Percentiles rank a stretch among this genome's conserved stretches.
Conservation (phyloP, 2,797 vertebrate species). For the Argyrosomus regius region DNA sequence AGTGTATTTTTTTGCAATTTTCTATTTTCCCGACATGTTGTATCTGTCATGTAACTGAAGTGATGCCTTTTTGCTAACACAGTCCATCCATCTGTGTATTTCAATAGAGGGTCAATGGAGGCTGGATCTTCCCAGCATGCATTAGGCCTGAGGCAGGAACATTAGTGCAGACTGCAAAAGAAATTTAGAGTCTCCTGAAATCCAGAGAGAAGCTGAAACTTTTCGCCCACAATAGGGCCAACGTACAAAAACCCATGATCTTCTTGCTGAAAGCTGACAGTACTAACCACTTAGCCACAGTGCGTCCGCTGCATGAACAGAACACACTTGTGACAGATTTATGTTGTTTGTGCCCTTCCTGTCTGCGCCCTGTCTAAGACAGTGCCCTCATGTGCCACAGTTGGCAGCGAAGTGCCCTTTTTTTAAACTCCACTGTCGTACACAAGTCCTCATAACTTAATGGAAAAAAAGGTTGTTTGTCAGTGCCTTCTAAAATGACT, state of each 20-base stretch:
- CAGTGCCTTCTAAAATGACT: background rate
- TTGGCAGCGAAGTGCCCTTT: slow-evolving; percentile 27
- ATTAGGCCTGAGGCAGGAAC: slow-evolving; percentile 2
- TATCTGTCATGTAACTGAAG: slow-evolving; percentile 18
- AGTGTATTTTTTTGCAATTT: slow-evolving; percentile 30
- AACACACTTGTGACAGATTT: slow-evolving; percentile 46
- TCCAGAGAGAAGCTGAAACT: background rate
- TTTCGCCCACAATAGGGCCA: background rate
- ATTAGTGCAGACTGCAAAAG: background rate
- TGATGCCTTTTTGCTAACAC: slow-evolving; percentile 16
- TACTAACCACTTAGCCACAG: slow-evolving; percentile 13
- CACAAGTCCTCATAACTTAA: slow-evolving; percentile 13
- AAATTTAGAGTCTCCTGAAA: background rate
- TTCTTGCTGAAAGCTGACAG: slow-evolving; percentile 30
- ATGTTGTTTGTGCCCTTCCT: slow-evolving; percentile 35
- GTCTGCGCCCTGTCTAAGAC: slow-evolving; percentile 33
- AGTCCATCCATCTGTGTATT: slow-evolving; percentile 3
- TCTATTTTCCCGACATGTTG: background rate
- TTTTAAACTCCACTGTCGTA: background rate
- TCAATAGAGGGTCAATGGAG: slow-evolving; percentile 1
- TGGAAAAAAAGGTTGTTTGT: slow-evolving; percentile 1
- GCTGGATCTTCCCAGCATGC: slow-evolving; percentile 18
- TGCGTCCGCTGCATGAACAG: slow-evolving; percentile 12
- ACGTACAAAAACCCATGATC: background rate
- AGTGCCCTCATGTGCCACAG: slow-evolving; percentile 28